Percentiles rank a stretch among this genome's conserved stretches.
Conservation (phyloP, 2,888 invertebrate genomes). For the Acholoe squamosa region DNA sequence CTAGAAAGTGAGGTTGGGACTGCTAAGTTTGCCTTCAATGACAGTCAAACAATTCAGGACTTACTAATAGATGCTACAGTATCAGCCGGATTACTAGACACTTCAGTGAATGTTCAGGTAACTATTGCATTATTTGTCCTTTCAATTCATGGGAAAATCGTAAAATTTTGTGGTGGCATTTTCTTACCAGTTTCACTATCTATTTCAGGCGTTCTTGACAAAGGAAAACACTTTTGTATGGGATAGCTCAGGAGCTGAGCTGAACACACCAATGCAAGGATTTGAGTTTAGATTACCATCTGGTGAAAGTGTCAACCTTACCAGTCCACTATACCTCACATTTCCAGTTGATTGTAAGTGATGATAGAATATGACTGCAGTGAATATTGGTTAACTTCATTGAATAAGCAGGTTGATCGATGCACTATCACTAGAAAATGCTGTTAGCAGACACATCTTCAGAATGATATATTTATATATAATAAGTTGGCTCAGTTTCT, state of each 20-base stretch:
- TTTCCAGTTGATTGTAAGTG: background rate
- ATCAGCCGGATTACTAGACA: background rate
- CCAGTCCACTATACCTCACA: background rate
- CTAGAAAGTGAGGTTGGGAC: background rate
- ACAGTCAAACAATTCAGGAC: background rate
- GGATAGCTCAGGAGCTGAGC: background rate
- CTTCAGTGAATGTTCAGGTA: conserved; percentile 1
- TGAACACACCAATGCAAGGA: background rate
- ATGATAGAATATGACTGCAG: too few relatives aligned
- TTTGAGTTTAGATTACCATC: background rate
- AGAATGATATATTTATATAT: too few relatives aligned
- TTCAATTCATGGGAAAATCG: too few relatives aligned
- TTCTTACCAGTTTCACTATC: too few relatives aligned
- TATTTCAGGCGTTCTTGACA: background rate
- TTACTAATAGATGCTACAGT: background rate
- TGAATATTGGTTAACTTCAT: too few relatives aligned
- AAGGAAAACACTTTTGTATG: background rate
- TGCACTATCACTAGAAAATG: too few relatives aligned
- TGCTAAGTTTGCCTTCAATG: background rate
- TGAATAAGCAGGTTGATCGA: too few relatives aligned
- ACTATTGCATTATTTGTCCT: too few relatives aligned
- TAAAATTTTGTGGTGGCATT: too few relatives aligned
- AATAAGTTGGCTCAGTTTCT: too few relatives aligned
- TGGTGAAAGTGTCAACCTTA: background rate
- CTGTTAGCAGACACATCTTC: too few relatives aligned